These are phyloP conservation scores for Agrochola lota DNA, from an alignment of 2,888 invertebrate genomes.

Conservation along the genomic window DNA sequence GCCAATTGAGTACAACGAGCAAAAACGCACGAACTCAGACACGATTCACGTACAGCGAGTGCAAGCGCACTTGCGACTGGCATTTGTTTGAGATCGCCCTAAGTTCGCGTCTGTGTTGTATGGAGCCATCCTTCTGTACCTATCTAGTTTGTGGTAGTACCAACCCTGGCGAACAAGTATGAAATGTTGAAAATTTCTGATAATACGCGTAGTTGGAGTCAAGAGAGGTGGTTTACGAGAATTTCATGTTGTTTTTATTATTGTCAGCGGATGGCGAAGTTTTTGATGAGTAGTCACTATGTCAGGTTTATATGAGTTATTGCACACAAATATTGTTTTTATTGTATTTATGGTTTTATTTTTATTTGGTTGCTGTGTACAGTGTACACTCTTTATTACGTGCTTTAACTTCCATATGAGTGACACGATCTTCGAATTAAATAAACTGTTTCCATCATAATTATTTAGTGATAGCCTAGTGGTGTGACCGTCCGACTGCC, in stretches of 20 bases:
- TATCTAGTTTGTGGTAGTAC: neutral
- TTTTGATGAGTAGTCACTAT: conserved; percentile 48
- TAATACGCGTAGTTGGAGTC: conserved; percentile 27
- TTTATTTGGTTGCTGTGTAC: conserved; percentile 14
- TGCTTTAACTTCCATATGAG: too few relatives aligned
- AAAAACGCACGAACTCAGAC: neutral
- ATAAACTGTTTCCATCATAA: neutral
- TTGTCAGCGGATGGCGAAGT: conserved; percentile 42
- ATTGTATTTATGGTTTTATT: conserved; percentile 30
- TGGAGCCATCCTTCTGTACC: neutral
- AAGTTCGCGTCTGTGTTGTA: too few relatives aligned
- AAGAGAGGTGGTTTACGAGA: conserved; percentile 34
- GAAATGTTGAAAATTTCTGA: conserved; percentile 25
- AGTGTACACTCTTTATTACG: neutral
- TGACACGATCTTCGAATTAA: neutral
- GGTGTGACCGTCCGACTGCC: too few relatives aligned
- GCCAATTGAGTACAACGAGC: neutral
- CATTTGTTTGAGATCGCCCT: neutral
- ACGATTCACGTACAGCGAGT: neutral
- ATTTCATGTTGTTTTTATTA: conserved; percentile 62
- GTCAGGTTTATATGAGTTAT: conserved; percentile 24
- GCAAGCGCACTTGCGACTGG: neutral
- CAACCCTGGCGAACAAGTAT: conserved; percentile 8
- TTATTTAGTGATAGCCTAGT: too few relatives aligned
- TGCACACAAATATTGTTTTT: conserved; percentile 37